A percentile compares a stretch with the other conserved stretches of the same genome.
Evolutionary conservation across 1,140 invertebrate species (phyloP).

Genomic region (Drosophila aff.): DNA sequence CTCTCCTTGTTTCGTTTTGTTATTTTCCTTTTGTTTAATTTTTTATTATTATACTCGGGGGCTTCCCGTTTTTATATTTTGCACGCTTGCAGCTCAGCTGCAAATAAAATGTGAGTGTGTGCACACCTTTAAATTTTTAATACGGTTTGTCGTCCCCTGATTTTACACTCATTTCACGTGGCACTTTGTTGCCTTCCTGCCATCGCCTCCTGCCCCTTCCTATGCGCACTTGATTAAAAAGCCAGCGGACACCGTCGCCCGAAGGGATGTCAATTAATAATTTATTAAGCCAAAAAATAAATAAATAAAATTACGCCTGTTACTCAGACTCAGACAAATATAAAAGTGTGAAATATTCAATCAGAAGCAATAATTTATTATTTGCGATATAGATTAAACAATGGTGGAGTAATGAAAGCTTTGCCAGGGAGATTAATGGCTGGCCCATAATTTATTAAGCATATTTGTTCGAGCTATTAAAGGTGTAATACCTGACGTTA

Average conservation of each 20-base stretch:
- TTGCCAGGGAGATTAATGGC: conserved; percentile 11
- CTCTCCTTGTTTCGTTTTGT: conserved; percentile 36
- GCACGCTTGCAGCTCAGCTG: conserved; percentile 53
- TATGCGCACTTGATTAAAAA: conserved; percentile 49
- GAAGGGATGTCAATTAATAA: conserved; percentile 55
- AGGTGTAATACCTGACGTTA: neutral
- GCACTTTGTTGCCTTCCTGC: conserved; percentile 15
- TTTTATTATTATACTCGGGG: conserved; percentile 65
- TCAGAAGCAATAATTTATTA: conserved; percentile 29
- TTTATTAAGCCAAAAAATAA: conserved; percentile 31
- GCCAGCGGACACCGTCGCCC: conserved; percentile 9
- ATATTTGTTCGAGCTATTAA: conserved; percentile 9
- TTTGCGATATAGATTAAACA: conserved; percentile 11
- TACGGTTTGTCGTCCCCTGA: conserved; percentile 61
- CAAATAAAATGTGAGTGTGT: conserved; percentile 52
- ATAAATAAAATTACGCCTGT: conserved; percentile 16
- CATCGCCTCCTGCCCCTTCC: neutral
- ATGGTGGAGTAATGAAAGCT: conserved; percentile 2
- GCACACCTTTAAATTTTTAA: conserved; percentile 72
- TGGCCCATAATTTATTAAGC: neutral
- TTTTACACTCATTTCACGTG: conserved; percentile 55
- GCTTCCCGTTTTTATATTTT: conserved; percentile 35
- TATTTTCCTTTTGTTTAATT: conserved; percentile 63
- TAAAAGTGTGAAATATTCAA: conserved; percentile 43
- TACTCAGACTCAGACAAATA: conserved; percentile 27